Evolutionary conservation across 2,888 invertebrate species (phyloP), one percentile per base, ranked within the genome.

Genomic region (Allacma fusca): DNA sequence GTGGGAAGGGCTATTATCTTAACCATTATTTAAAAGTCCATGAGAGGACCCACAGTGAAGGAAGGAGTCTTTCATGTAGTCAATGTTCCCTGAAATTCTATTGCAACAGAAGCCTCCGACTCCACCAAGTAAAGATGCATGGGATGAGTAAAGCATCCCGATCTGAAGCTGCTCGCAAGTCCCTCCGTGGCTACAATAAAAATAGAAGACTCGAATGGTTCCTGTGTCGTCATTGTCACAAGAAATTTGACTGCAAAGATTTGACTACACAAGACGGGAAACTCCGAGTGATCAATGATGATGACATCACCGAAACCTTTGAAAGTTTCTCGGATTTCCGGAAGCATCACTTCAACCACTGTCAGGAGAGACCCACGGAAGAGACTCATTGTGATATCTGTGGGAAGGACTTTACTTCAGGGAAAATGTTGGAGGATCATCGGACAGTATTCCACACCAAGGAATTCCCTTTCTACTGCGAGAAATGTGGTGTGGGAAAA

Each of bases 401-500:
- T 50, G 57, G 71, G 26, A 44, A 44, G 26, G 24, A n/a, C 16
- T 71, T 43, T 24, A 24, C 16, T 26, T 26, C 23, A 1, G 16
- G 13, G 1, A 43, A 71, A 44, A 16, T 28, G 13, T 19, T 71
- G 24, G 28, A 57, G 23, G 71, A n/a, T 1, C 71, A 71, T 57
- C 5, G 12, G 5, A 50, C 26, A 23, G 23, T 28, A 12, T n/a
- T 24, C 2, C 71, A 71, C 43, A 71, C 71, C 12, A 71, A 71
- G 50, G 24, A 57, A 62, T 73, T 62, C 21, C 24, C 43, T 5
- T 75, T 57, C 26, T 50, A 26, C 43, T 69, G 75, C 26, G 75
- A 75, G n/a, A 29, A 44, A 19, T 75, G 75, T 50, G 75, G 75
- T 1, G 26, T 24, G 24, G 75, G 68, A 1, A n/a, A 21, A 12